Base-by-base conservation (phyloP, 2,797 vertebrate species). In the Coregonus ussuriensis region DNA sequence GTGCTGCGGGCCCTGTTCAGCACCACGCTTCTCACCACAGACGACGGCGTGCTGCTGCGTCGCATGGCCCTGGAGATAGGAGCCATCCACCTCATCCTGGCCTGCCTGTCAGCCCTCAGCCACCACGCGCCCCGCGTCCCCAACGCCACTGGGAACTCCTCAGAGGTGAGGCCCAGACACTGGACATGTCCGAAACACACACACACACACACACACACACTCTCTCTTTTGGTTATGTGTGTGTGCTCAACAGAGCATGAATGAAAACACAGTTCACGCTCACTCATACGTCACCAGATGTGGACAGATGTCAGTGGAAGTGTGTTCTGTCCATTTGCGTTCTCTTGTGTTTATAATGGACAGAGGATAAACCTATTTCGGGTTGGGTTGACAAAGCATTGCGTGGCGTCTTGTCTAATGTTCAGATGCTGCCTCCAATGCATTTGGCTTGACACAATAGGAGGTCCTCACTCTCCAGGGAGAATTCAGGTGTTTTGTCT, bases 51-150 rank as follows among this genome's bases (percentile, higher is more conserved):
- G 0, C 94, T 99, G 63, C 95, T 99, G 0, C 92, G 98, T 15
- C 93, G 97, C 37, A 99, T 99, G 98, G 98, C 98, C 0, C 90
- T 99, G 79, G 98, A 99, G 92, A 99, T 99, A 1, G 98, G 98
- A 0, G 98, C 97, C 16, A 92, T 99, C 69, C 98, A 99, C 85
- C 97, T 99, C 13, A 98, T 99, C 86, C 94, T 99, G 82, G 98
- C 97, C 75, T 99, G 98, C 77, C 92, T 99, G 25, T 99, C 98
- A 1, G 98, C 98, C 62, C 95, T 99, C 53, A 99, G 97, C 87
- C 98, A 99, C 86, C 98, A 99, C 0, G 97, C 97, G 0, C 97
- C 98, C 0, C 93, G 97, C 69, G 96, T 98, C 79, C 97, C 97
- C 87, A 98, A 91, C 66, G 94, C 96, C 1, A 95, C 77, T 81